These are phyloP conservation scores for Toxotes chatareus DNA, from an alignment of 2,113 vertebrate species.

Conservation along the genomic window DNA sequence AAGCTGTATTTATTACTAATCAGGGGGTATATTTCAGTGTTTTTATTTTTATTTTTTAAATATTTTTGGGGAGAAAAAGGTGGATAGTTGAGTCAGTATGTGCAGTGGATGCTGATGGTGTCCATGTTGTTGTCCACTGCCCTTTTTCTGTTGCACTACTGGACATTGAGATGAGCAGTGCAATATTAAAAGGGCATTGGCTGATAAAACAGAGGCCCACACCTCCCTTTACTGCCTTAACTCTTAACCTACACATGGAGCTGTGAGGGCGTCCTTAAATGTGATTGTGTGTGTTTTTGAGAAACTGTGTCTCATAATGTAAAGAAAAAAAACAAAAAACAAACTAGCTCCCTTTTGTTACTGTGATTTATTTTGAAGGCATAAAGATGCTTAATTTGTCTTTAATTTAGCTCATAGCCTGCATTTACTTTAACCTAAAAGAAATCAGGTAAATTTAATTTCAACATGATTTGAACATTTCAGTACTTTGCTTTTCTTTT, in stretches of 20 bases:
- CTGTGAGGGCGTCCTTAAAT: conserved; percentile 26
- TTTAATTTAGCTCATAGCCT: neutral
- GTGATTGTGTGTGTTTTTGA: conserved; percentile 14
- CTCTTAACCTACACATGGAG: conserved; percentile 80
- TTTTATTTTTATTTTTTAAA: neutral
- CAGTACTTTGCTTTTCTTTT: neutral
- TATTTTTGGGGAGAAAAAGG: neutral
- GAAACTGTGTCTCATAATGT: neutral
- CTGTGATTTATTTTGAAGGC: conserved; percentile 12
- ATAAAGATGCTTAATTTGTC: neutral
- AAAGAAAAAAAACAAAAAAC: neutral
- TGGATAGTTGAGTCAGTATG: conserved; percentile 52
- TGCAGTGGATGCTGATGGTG: conserved; percentile 65
- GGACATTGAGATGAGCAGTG: conserved; percentile 94
- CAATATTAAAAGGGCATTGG: conserved; percentile 99
- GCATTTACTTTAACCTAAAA: neutral
- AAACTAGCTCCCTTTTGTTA: neutral
- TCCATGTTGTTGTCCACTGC: conserved; percentile 91
- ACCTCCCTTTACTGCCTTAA: conserved; percentile 71
- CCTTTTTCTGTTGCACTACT: conserved; percentile 99
- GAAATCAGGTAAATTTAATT: neutral
- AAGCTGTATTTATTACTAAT: neutral
- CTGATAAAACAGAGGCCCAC: conserved; percentile 89
- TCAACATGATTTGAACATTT: neutral
- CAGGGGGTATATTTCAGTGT: neutral